Conservation (phyloP, 1,140 invertebrate species). For the Apis dorsata region DNA sequence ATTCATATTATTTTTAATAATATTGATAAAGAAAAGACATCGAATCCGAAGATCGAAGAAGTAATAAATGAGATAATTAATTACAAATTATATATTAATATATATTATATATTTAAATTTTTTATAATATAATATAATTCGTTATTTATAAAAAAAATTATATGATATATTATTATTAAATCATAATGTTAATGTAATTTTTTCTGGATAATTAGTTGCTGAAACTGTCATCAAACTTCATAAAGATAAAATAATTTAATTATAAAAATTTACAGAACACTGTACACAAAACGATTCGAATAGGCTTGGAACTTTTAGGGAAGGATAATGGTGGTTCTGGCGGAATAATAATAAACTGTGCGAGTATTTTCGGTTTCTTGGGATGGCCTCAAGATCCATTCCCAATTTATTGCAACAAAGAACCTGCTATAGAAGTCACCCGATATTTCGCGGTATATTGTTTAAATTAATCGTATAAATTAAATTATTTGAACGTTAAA, state of each 20-base stretch:
- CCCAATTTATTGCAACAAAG: constrained; percentile 65
- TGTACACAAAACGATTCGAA: constrained; percentile 23
- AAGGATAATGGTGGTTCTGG: constrained; percentile 39
- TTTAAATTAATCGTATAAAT: not conserved
- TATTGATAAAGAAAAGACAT: constrained; percentile 33
- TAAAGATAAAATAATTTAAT: not conserved
- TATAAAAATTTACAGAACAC: constrained; percentile 44
- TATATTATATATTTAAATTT: too few relatives aligned
- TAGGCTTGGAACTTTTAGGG: constrained; percentile 45
- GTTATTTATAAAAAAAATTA: too few relatives aligned
- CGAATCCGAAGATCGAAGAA: not conserved
- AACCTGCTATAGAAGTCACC: constrained; percentile 73
- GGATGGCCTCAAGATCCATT: constrained; percentile 60
- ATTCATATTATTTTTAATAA: constrained; percentile 57
- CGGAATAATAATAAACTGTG: constrained; percentile 69
- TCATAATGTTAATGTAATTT: not conserved
- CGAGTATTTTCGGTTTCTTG: constrained; percentile 70
- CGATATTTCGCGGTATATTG: constrained; percentile 61
- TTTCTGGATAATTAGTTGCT: not conserved
- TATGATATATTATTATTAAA: too few relatives aligned
- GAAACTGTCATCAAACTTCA: not conserved
- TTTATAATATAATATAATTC: too few relatives aligned
- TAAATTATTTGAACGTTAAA: not conserved
- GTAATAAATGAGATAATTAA: too few relatives aligned
- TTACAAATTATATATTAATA: too few relatives aligned